Evolutionary conservation across 2,888 invertebrate genomes (phyloP), one percentile per base, ranked within the genome.

Genomic region (Cyclophora albipunctata): DNA sequence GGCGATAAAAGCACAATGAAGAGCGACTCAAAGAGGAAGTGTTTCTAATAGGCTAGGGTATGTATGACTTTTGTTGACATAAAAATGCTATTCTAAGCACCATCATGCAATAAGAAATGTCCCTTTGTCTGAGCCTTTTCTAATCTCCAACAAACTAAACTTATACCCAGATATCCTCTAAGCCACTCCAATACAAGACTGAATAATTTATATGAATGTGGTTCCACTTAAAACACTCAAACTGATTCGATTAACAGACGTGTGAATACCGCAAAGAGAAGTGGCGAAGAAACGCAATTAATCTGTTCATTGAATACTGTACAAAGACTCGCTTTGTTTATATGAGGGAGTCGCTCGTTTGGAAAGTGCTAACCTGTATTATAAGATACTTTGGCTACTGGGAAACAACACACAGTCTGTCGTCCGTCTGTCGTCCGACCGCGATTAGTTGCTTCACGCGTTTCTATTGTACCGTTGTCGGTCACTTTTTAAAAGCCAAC

Each of bases 221-320:
- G 55, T 56, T 60, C 58, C 63, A 37, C 37, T 69, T 66, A 67
- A 70, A 70, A 59, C 20, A 43, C 34, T 43, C 34, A 43, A 67
- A 70, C 68, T 73, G 73, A 75, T 73, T 70, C 67, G 71, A 70
- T 76, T 70, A 77, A 69, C 73, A 76, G 72, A 78, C 70, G 75
- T 69, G 70, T 69, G 65, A 71, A 71, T 63, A 66, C 69, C 67
- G 69, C 73, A 72, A 67, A 73, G 69, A 70, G 71, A 72, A 70
- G 68, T 73, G 69, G 69, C 64, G 73, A 84, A 82, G 80, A 80
- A 81, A 79, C 68, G 73, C 78, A 84, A 84, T 83, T 84, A 83
- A 81, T 67, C 78, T 78, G 82, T 80, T 83, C 83, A 83, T 72
- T 85, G 84, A 83, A 75, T 73, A 78, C 67, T 66, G 59, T 69